These are phyloP conservation scores for Galerucella calmariensis DNA, from an alignment of 2,888 invertebrate species.

Conservation along the genomic window DNA sequence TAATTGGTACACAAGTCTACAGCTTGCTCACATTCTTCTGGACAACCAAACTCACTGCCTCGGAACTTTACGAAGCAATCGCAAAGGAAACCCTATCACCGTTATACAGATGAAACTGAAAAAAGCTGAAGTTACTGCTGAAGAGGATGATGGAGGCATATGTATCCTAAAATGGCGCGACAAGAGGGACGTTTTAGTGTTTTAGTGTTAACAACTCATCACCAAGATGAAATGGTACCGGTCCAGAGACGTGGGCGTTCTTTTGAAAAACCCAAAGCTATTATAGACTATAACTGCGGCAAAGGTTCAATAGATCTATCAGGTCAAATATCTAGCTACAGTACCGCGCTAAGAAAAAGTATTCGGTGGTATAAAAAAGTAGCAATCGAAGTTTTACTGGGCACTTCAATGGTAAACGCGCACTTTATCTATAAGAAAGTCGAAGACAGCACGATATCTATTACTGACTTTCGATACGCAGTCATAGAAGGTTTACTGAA, in stretches of 20 bases:
- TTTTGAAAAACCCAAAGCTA: conserved; percentile 35
- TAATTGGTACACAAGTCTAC: too few species aligned
- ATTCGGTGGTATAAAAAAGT: conserved; percentile 51
- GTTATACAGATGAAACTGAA: too few species aligned
- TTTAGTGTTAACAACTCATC: conserved; percentile 52
- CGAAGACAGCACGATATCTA: conserved; percentile 32
- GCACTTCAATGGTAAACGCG: conserved; percentile 43
- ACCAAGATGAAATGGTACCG: conserved; percentile 47
- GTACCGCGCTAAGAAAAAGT: conserved; percentile 47
- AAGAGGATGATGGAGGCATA: too few species aligned
- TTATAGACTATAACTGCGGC: conserved; percentile 49
- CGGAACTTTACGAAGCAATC: too few species aligned
- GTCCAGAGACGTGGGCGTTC: conserved; percentile 36
- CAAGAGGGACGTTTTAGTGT: conserved; percentile 54
- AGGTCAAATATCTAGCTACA: conserved; percentile 46
- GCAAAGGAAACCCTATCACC: too few species aligned
- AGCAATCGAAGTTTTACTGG: conserved; percentile 47
- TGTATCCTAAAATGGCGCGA: conserved; percentile 49
- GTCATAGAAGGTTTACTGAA: conserved; percentile 35
- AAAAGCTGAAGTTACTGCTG: too few species aligned
- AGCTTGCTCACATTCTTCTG: too few species aligned
- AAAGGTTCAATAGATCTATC: conserved; percentile 53
- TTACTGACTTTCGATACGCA: conserved; percentile 36
- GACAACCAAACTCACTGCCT: too few species aligned
- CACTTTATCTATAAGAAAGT: conserved; percentile 38